Conservation (phyloP, 2,888 invertebrate genomes). For the Punctoribates punctum region DNA sequence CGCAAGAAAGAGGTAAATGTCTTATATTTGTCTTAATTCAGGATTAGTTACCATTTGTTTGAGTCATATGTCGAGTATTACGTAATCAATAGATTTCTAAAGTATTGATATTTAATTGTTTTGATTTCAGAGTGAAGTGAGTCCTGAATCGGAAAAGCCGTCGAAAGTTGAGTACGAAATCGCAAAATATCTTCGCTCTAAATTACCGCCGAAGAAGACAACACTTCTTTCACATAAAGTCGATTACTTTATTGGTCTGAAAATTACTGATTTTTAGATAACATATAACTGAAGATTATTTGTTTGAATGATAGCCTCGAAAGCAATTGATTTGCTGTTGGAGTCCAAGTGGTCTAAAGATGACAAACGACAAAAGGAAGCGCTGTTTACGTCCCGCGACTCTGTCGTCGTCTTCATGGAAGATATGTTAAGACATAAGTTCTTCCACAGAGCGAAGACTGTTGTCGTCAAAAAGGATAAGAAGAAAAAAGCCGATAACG, state of each 20-base stretch:
- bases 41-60: neutral
- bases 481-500: constrained; percentile 58
- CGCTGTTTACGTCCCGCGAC: constrained; percentile 74
- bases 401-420: constrained; percentile 76
- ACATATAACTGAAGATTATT: constrained; percentile 19
- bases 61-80: neutral
- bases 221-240: constrained; percentile 95
- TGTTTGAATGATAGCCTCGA: constrained; percentile 55
- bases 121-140: neutral
- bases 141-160: constrained; percentile 43
- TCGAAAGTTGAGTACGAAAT: constrained; percentile 85
- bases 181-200: constrained; percentile 89
- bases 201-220: constrained; percentile 89
- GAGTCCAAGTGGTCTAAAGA: constrained; percentile 79
- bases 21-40: neutral
- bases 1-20: constrained; percentile 46
- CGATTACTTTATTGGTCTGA: constrained; percentile 85
- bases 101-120: neutral
- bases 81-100: no score
- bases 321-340: constrained; percentile 86
- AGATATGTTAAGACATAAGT: constrained; percentile 80
- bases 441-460: constrained; percentile 92
- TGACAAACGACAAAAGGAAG: constrained; percentile 60
- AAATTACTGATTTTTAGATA: constrained; percentile 22
- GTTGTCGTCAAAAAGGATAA: constrained; percentile 68